A percentile compares a stretch with the other conserved stretches of the same genome.
Evolutionary conservation across 1,140 invertebrate genomes (phyloP).

Genomic region (Lutraria rhynchaena): DNA sequence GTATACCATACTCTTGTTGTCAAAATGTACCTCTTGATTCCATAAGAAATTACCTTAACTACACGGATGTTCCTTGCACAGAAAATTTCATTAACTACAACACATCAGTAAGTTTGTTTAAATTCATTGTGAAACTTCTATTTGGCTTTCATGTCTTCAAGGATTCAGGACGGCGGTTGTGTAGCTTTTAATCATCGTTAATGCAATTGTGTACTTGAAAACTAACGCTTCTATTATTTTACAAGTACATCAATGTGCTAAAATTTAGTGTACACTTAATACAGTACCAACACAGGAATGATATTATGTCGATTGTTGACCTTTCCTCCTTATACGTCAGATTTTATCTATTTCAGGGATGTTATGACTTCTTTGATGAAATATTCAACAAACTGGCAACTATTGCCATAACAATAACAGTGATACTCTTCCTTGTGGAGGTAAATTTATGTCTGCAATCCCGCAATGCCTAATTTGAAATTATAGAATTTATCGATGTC

Average conservation of each 20-base stretch:
- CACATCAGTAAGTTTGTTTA: conserved; percentile 8
- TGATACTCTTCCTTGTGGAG: conserved; percentile 5
- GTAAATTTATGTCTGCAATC: too few species aligned
- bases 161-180: too few species aligned
- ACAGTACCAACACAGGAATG: neutral
- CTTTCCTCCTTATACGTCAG: neutral
- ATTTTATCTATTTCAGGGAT: conserved; percentile 15
- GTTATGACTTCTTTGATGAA: conserved; percentile 21
- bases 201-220: too few species aligned
- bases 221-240: too few species aligned
- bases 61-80: conserved; percentile 7
- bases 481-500: too few species aligned
- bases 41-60: conserved; percentile 10
- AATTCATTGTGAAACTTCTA: too few species aligned
- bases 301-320: too few species aligned
- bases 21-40: conserved; percentile 15
- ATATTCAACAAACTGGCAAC: neutral
- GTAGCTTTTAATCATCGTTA: too few species aligned
- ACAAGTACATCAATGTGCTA: neutral
- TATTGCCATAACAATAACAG: neutral
- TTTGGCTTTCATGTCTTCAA: too few species aligned
- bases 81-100: neutral
- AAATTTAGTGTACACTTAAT: neutral
- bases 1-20: conserved; percentile 22
- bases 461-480: too few species aligned